Percentiles rank a stretch among this genome's conserved stretches.
Evolutionary conservation across 2,797 vertebrate genomes (phyloP).

Genomic region (Galago senegalensis): DNA sequence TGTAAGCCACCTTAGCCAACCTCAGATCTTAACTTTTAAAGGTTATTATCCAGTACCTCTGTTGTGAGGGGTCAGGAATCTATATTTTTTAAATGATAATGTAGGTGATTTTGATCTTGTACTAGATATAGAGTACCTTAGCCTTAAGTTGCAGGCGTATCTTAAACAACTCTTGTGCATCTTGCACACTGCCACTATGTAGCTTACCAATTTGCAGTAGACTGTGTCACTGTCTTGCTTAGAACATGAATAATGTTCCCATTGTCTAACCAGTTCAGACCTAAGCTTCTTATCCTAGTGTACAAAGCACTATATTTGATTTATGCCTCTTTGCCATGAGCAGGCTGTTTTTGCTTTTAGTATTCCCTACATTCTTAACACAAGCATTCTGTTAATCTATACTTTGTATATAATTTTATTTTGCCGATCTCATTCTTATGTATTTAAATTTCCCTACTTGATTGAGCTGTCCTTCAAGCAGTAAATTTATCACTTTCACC

Average conservation of each 20-base stretch:
- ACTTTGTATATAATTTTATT: not conserved
- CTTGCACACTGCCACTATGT: not conserved
- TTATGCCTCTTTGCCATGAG: not conserved
- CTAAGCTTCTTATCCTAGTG: not conserved
- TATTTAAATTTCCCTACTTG: not conserved
- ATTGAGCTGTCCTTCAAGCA: not conserved
- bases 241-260: not conserved
- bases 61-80: not conserved
- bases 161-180: not conserved
- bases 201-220: conserved; percentile 1
- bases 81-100: not conserved
- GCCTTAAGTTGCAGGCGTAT: not conserved
- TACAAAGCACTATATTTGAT: not conserved
- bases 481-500: not conserved
- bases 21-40: not conserved
- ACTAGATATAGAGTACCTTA: not conserved
- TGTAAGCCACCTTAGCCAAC: not conserved
- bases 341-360: not conserved
- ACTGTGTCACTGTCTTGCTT: not conserved
- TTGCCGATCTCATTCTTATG: not conserved
- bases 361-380: not conserved
- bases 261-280: not conserved
- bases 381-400: not conserved
- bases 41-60: not conserved
- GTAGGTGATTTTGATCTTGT: not conserved